phyloP scores from a whole-genome alignment of 2,113 vertebrate species.

The Syngnathus floridae region DNA sequence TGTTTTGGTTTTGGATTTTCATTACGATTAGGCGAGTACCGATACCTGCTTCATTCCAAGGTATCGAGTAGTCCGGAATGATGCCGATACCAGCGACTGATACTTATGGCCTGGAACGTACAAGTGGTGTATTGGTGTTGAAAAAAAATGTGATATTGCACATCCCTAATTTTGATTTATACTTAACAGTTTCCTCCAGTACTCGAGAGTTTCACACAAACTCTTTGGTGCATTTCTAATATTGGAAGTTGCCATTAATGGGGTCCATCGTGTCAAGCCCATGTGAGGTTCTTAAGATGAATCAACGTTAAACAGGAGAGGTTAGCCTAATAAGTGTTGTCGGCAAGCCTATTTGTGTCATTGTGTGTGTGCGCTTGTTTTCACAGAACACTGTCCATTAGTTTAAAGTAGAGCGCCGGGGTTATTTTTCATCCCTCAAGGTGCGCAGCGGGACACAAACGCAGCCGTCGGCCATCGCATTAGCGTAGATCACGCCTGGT shows the following conservation, averaged over 20 bases:
- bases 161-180: too few species aligned
- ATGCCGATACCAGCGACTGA: too few species aligned
- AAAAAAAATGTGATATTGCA: too few species aligned
- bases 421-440: constrained; percentile 72
- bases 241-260: background rate
- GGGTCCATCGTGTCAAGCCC: background rate
- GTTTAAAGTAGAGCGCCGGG: constrained; percentile 61
- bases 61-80: too few species aligned
- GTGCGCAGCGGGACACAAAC: constrained; percentile 63
- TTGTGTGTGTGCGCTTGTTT: constrained; percentile 31
- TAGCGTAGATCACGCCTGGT: constrained; percentile 63
- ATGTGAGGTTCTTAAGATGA: background rate
- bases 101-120: too few species aligned
- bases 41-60: too few species aligned
- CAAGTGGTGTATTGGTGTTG: too few species aligned
- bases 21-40: too few species aligned
- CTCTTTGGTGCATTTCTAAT: background rate
- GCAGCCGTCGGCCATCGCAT: constrained; percentile 64
- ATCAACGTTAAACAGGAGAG: background rate
- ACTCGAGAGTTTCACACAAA: background rate
- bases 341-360: constrained; percentile 32
- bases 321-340: constrained; percentile 46
- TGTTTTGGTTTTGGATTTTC: too few species aligned
- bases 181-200: too few species aligned
- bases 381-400: constrained; percentile 66